A percentile compares a stretch with the other conserved stretches of the same genome.
Evolutionary conservation across 1,140 invertebrate genomes (phyloP).

Genomic region (Drosophila fuyamai): DNA sequence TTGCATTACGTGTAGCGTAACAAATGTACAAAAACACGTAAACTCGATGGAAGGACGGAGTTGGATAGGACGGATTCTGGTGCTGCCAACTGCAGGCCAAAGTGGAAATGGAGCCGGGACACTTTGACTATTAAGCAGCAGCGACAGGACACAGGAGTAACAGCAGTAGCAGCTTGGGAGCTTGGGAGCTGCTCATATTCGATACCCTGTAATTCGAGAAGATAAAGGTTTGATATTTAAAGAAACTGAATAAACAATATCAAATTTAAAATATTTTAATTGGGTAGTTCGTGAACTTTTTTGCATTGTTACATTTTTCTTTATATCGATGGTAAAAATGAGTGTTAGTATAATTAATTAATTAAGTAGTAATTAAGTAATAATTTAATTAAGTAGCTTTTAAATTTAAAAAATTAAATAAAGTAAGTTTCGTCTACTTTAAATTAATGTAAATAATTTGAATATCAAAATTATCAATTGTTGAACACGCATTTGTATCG

Average conservation of each 20-base stretch:
- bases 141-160: conserved; percentile 31
- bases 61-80: conserved; percentile 24
- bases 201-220: conserved; percentile 8
- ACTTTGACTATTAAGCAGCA: conserved; percentile 66
- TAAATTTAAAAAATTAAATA: too few relatives aligned
- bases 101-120: conserved; percentile 54
- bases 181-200: conserved; percentile 27
- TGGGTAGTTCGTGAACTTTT: not conserved
- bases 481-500: too few relatives aligned
- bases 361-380: too few relatives aligned
- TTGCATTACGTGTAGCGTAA: conserved; percentile 82
- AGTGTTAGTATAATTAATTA: too few relatives aligned
- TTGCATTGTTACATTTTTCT: too few relatives aligned
- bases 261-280: not conserved
- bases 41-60: conserved; percentile 43
- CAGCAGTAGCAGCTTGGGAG: conserved; percentile 26
- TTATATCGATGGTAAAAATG: too few relatives aligned
- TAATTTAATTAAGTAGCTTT: too few relatives aligned
- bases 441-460: too few relatives aligned
- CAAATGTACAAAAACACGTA: conserved; percentile 83
- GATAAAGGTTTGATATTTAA: not conserved
- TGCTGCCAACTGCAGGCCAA: conserved; percentile 59
- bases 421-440: too few relatives aligned
- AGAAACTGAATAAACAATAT: not conserved
- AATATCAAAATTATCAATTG: too few relatives aligned